Evolutionary conservation across 2,888 invertebrate genomes (phyloP), one percentile per base, ranked within the genome.

Genomic region (Lapara coniferarum): DNA sequence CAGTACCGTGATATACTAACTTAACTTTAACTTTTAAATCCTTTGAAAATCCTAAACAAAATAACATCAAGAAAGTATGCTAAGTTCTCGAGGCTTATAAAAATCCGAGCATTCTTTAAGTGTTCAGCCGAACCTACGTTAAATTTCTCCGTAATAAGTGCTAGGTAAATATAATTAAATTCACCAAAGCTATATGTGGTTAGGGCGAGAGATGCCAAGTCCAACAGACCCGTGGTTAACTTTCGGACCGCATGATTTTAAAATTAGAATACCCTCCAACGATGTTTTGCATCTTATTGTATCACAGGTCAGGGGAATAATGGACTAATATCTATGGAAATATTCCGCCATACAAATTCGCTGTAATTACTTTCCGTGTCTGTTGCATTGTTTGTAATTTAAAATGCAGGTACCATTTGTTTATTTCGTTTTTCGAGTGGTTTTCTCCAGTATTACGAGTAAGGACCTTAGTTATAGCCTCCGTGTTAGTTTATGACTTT

Each of bases 281-380:
- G 69, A 71, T 71, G 70, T 72, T 81, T 75, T 78, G 75, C 76
- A 81, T 80, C 81, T 82, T 79, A 82, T 78, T 77, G 70, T 72
- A 73, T 72, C 76, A 77, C 75, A 75, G 75, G 77, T 71, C 69
- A 66, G 44, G 66, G 66, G 72, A 69, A 72, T 73, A 75, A 75
- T 72, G 71, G 71, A 75, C 75, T 78, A 76, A 78, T 80, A 78
- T 77, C 75, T 76, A 81, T 79, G 79, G 77, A 76, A 80, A 79
- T 77, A 74, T 75, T 72, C 56, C 68, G 67, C 66, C 69, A 67
- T 71, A 71, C 70, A 71, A 72, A 73, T 70, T 59, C 70, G 58
- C 69, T 73, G 66, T 66, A 56, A 71, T 71, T 67, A 69, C 74
- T 70, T 68, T 53, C 52, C 25, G 44, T 63, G 63, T 53, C 25